phyloP scores from a whole-genome alignment of 2,888 invertebrate species.

The Strigamia maritima region DNA sequence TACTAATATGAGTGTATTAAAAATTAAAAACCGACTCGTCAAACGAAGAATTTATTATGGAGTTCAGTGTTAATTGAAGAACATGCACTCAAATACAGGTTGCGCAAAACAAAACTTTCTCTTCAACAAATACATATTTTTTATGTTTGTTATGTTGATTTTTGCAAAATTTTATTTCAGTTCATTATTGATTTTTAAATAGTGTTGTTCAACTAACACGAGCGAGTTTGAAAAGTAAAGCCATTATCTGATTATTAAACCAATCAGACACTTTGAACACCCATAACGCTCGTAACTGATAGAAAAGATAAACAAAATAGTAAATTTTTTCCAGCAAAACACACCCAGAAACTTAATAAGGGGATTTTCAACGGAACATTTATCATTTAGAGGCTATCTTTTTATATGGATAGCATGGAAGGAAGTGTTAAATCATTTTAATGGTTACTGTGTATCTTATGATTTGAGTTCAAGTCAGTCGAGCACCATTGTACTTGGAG shows the following conservation, averaged over 20 bases:
- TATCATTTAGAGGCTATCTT: conserved; percentile 1
- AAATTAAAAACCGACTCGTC: too few species aligned
- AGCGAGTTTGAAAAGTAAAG: not conserved
- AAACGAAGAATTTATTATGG: too few species aligned
- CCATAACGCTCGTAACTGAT: too few species aligned
- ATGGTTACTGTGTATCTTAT: conserved; percentile 11
- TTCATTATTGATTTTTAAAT: too few species aligned
- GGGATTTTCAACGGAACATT: conserved; percentile 9
- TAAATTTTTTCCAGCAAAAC: not conserved
- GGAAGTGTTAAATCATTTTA: conserved; percentile 24
- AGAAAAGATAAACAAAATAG: not conserved
- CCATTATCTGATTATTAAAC: not conserved
- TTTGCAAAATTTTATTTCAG: too few species aligned
- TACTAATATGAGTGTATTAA: too few species aligned
- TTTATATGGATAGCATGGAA: not conserved
- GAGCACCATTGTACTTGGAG: not conserved
- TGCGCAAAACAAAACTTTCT: too few species aligned
- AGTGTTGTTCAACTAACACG: too few species aligned
- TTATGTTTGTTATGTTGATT: too few species aligned
- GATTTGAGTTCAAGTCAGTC: conserved; percentile 6
- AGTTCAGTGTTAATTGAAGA: too few species aligned
- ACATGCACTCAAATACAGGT: too few species aligned
- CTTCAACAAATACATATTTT: too few species aligned
- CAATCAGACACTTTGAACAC: not conserved
- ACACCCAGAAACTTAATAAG: not conserved